Percentiles rank a stretch among this genome's conserved stretches.
Conservation (phyloP, 2,888 invertebrate genomes). For the Elegia similella region DNA sequence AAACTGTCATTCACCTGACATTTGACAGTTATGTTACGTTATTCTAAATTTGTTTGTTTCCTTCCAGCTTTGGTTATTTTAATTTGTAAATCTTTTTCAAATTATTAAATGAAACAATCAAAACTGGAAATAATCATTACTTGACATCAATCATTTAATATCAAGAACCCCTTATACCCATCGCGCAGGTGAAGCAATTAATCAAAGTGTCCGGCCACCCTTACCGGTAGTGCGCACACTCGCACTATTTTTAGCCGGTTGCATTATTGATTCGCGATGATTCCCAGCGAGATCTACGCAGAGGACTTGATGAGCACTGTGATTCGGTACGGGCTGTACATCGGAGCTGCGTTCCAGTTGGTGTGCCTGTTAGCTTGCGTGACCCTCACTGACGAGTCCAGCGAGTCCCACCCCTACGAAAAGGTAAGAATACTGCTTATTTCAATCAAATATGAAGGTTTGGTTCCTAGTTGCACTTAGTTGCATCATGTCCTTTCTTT, state of each 20-base stretch:
- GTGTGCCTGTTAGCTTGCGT: constrained; percentile 91
- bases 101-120: no score
- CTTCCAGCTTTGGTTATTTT: no score
- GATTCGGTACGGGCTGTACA: constrained; percentile 89
- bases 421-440: constrained; percentile 58
- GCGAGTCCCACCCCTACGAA: constrained; percentile 71
- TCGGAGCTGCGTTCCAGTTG: constrained; percentile 94
- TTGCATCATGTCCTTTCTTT: no score
- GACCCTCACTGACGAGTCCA: constrained; percentile 85
- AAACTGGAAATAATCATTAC: no score
- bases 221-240: background rate
- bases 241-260: constrained; percentile 1
- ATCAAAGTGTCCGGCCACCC: background rate
- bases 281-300: constrained; percentile 77
- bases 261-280: constrained; percentile 53
- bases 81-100: no score
- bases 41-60: no score
- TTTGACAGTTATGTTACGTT: no score
- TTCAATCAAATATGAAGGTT: no score
- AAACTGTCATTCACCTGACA: no score
- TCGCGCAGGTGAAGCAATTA: constrained; percentile 2
- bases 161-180: no score
- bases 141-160: no score
- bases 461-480: no score
- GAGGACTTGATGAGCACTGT: constrained; percentile 88